A percentile compares a stretch with the other conserved stretches of the same genome.
phyloP scores from a whole-genome alignment of 35 echinoderm and acorn worm genomes.

The Lytechinus pictus region DNA sequence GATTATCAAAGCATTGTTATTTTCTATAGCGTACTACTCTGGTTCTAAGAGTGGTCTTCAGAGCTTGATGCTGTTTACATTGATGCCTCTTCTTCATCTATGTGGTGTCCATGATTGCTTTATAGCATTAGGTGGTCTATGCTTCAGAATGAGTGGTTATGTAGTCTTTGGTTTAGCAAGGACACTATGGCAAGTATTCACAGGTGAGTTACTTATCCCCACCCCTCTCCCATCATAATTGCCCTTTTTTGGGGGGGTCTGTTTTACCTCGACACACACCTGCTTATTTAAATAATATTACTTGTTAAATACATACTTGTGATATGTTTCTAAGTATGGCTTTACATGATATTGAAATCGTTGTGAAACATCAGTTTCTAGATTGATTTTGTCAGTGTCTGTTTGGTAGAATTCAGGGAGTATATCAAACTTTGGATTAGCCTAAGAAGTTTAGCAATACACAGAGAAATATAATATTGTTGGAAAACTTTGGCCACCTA shows the following conservation, averaged over 20 bases:
- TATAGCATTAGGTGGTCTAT: slow-evolving; percentile 57
- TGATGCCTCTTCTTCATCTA: slow-evolving; percentile 69
- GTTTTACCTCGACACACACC: too few relatives aligned
- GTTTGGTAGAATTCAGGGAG: neutral
- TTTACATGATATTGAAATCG: too few relatives aligned
- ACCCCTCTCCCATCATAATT: too few relatives aligned
- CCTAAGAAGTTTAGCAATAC: neutral
- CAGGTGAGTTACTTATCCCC: slow-evolving; percentile 61
- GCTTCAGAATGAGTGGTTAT: slow-evolving; percentile 70
- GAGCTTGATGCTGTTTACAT: slow-evolving; percentile 57
- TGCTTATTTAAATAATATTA: too few relatives aligned
- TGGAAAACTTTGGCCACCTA: neutral
- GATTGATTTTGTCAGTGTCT: neutral
- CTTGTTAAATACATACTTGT: too few relatives aligned
- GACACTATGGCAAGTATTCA: slow-evolving; percentile 67
- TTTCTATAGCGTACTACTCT: slow-evolving; percentile 67
- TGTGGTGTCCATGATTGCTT: slow-evolving; percentile 59
- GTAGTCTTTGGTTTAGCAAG: slow-evolving; percentile 82
- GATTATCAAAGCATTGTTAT: neutral
- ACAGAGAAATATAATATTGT: neutral
- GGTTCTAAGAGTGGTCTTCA: slow-evolving; percentile 67
- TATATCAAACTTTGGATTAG: neutral
- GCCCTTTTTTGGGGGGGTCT: too few relatives aligned
- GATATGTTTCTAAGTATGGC: too few relatives aligned
- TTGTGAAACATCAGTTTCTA: neutral